Evolutionary conservation across 2,797 vertebrate species (phyloP).

Genomic region (Crypturellus tataupa): DNA sequence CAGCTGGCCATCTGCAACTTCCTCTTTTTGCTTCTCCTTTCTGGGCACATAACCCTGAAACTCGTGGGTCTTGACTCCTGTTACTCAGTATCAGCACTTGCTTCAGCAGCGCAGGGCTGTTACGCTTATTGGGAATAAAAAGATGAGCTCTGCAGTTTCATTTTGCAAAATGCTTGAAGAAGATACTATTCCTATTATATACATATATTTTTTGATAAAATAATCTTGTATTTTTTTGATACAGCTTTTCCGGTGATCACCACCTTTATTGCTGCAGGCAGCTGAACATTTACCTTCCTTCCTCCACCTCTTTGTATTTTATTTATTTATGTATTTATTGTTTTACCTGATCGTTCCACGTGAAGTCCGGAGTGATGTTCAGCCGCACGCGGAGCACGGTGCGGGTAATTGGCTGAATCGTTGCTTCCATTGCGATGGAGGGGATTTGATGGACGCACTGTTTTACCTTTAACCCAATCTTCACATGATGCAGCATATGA

Average conservation of each 20-base stretch:
- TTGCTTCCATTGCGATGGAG: conserved; percentile 92
- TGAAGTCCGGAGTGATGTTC: conserved; percentile 90
- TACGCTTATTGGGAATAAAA: neutral
- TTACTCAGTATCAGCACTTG: neutral
- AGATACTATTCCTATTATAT: neutral
- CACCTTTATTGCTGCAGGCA: neutral
- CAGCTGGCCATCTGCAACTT: neutral
- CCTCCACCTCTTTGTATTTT: neutral
- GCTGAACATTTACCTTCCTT: accelerated
- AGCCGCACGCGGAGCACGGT: conserved; percentile 94
- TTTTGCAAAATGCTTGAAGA: neutral
- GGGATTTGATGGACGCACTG: conserved; percentile 98
- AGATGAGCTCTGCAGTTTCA: neutral
- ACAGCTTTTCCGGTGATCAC: neutral
- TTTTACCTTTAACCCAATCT: conserved; percentile 94
- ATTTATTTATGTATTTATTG: neutral
- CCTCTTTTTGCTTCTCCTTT: neutral
- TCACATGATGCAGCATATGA: conserved; percentile 98
- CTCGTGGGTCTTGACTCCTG: neutral
- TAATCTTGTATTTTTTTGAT: neutral
- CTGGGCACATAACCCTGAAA: neutral
- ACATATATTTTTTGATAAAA: neutral
- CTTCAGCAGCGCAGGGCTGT: neutral
- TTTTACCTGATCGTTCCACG: conserved; percentile 95
- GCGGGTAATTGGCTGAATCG: conserved; percentile 96